A percentile compares a stretch with the other conserved stretches of the same genome.
phyloP scores from a whole-genome alignment of 2,888 invertebrate species.

The Diarsia rubi region DNA sequence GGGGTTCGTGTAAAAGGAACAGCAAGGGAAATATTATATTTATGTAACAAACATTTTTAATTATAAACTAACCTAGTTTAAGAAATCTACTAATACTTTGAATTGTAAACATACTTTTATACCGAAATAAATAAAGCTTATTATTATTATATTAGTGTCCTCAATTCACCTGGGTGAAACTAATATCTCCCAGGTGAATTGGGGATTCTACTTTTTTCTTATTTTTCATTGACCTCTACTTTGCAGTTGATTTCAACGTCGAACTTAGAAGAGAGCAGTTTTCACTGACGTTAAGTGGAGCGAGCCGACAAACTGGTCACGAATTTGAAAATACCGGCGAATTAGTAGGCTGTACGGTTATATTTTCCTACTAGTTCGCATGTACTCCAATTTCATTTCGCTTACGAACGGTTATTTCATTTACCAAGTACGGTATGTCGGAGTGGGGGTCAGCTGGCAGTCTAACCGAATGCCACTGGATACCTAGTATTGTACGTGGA shows the following conservation, averaged over 20 bases:
- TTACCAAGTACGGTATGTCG: not conserved
- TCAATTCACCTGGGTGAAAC: no score
- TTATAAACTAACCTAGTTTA: no score
- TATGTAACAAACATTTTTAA: no score
- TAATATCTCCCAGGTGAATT: no score
- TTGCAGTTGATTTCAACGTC: constrained; percentile 12
- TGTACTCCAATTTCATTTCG: not conserved
- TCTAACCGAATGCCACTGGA: not conserved
- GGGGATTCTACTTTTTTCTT: no score
- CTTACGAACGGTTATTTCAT: not conserved
- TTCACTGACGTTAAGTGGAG: constrained; percentile 52
- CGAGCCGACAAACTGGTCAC: constrained; percentile 43
- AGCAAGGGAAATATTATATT: no score
- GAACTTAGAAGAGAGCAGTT: constrained; percentile 50
- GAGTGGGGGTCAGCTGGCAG: not conserved
- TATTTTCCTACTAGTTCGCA: not conserved
- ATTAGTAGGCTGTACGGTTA: no score
- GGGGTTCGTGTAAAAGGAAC: no score
- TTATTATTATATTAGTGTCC: no score
- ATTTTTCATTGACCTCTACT: constrained; percentile 11
- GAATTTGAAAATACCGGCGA: constrained; percentile 6
- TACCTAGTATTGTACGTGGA: not conserved
- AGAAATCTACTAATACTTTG: no score
- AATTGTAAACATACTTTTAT: no score
- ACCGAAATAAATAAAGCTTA: no score